Percentiles rank a stretch among this genome's conserved stretches.
Evolutionary conservation across 2,888 invertebrate species (phyloP).

Genomic region (Trilocha varians): DNA sequence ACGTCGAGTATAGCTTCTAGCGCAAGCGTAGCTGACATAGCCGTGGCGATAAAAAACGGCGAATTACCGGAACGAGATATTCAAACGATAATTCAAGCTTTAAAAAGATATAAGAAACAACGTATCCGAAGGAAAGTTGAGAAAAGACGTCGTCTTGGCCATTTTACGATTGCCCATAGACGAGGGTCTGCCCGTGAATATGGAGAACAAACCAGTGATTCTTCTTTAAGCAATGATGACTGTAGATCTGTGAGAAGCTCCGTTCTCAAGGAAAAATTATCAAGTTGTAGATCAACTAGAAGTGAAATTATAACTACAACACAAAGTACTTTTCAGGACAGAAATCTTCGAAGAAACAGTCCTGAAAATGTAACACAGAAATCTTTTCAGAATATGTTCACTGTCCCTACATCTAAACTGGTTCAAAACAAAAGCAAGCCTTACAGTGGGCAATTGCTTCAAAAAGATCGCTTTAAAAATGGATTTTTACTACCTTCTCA

Average conservation of each 20-base stretch:
- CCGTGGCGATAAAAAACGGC: constrained; percentile 31
- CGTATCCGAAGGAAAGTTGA: constrained; percentile 30
- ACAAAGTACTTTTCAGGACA: constrained; percentile 24
- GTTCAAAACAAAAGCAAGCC: constrained; percentile 7
- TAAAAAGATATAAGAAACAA: constrained; percentile 30
- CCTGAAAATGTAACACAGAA: constrained; percentile 30
- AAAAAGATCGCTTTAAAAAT: constrained; percentile 41
- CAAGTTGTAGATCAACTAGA: constrained; percentile 28
- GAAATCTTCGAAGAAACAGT: constrained; percentile 27
- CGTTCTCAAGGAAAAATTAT: constrained; percentile 23
- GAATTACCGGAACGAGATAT: constrained; percentile 41
- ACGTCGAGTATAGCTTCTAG: constrained; percentile 46
- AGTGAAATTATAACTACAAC: constrained; percentile 23
- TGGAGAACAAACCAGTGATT: constrained; percentile 47
- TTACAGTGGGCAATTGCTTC: constrained; percentile 15
- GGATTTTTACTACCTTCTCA: constrained; percentile 41
- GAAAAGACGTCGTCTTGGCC: constrained; percentile 33
- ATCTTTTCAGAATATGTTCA: constrained; percentile 25
- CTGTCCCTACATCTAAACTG: constrained; percentile 13
- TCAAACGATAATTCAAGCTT: constrained; percentile 37
- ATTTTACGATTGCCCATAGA: constrained; percentile 28
- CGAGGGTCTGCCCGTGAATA: constrained; percentile 41
- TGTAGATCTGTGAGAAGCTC: constrained; percentile 32
- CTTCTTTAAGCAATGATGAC: constrained; percentile 51
- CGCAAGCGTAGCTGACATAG: constrained; percentile 38